Conservation (phyloP, 2,888 invertebrate species). For the Eupithecia pulchellata region DNA sequence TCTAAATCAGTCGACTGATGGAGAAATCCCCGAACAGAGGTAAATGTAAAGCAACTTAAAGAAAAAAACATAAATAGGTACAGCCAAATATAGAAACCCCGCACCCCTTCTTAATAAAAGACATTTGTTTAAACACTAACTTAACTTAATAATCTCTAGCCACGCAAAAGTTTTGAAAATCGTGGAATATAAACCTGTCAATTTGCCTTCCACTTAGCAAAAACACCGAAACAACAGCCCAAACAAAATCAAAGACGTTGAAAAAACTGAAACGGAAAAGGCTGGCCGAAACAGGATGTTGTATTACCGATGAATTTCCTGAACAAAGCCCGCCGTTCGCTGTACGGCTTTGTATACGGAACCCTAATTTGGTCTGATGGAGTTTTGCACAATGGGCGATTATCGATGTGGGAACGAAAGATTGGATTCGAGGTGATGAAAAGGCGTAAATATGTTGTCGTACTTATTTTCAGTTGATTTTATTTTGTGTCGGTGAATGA, state of each 20-base stretch:
- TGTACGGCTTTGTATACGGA: conserved; percentile 53
- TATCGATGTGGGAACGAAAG: conserved; percentile 32
- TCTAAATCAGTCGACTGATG: no score
- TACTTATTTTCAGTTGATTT: neutral
- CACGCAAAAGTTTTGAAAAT: conserved; percentile 3
- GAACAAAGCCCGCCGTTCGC: conserved; percentile 48
- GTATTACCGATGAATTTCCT: conserved; percentile 67
- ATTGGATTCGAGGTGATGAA: conserved; percentile 31
- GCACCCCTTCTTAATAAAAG: no score
- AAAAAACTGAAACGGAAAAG: conserved; percentile 42
- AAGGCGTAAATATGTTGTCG: conserved; percentile 11
- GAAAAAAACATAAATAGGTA: no score
- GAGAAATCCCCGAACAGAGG: no score
- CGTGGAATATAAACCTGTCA: conserved; percentile 16
- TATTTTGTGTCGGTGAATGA: neutral
- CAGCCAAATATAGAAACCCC: no score
- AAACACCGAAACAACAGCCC: conserved; percentile 38
- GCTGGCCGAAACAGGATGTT: conserved; percentile 58
- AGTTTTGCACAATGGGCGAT: conserved; percentile 49
- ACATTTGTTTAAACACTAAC: no score
- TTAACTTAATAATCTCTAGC: neutral
- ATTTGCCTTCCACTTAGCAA: conserved; percentile 37
- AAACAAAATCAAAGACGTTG: conserved; percentile 37
- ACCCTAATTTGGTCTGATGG: conserved; percentile 62
- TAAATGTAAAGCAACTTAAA: no score